Percentiles rank a stretch among this genome's conserved stretches.
phyloP scores from a whole-genome alignment of 1,140 invertebrate genomes.

The Plutomurus gul region DNA sequence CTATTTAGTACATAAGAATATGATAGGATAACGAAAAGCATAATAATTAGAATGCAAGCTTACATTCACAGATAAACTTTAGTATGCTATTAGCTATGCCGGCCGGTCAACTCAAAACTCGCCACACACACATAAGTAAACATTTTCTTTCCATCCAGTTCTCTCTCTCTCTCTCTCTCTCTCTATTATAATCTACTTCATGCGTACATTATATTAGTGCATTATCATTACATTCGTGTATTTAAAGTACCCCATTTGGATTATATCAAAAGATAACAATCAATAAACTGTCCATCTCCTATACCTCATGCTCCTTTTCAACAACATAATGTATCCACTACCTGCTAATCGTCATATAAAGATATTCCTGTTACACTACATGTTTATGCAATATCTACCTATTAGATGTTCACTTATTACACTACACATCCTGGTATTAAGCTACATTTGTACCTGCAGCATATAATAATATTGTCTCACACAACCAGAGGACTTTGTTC shows the following conservation, averaged over 20 bases:
- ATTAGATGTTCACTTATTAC: not conserved
- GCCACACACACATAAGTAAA: slow-evolving; percentile 27
- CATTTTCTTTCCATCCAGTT: not conserved
- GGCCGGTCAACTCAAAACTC: slow-evolving; percentile 1
- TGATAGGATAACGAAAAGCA: not conserved
- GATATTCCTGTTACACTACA: not conserved
- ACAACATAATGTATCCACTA: not conserved
- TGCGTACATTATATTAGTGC: not conserved
- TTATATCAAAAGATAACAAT: slow-evolving; percentile 9
- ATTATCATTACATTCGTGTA: not conserved
- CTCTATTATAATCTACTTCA: not conserved
- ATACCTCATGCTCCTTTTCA: not conserved
- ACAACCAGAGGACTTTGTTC: not conserved
- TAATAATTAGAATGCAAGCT: slow-evolving; percentile 22
- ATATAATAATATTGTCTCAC: too few relatives aligned
- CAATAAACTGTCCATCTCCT: not conserved
- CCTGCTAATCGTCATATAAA: not conserved
- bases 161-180: too few relatives aligned
- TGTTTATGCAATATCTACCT: not conserved
- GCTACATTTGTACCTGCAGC: too few relatives aligned
- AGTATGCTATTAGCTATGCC: slow-evolving; percentile 26
- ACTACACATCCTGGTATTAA: not conserved
- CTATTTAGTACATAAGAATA: too few relatives aligned
- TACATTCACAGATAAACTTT: slow-evolving; percentile 25
- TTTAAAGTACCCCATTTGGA: not conserved